A percentile compares a stretch with the other conserved stretches of the same genome.
Evolutionary conservation across 2,113 vertebrate genomes (phyloP).

Genomic region (Nesoenas mayeri): DNA sequence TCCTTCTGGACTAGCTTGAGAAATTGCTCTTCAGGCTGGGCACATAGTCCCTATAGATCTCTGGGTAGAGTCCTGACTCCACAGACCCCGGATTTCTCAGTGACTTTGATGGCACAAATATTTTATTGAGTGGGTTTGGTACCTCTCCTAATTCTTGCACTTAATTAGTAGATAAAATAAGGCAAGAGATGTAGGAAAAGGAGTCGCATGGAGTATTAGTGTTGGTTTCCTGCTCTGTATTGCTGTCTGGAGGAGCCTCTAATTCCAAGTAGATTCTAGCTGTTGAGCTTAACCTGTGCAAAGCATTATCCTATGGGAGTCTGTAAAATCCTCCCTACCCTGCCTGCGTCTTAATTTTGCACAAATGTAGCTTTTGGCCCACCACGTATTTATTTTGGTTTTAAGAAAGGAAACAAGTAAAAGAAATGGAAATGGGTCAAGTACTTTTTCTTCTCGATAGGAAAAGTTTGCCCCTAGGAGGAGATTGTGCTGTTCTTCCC

Average conservation of each 20-base stretch:
- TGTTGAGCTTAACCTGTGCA: neutral
- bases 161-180: neutral
- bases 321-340: neutral
- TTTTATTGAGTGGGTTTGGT: neutral
- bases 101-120: neutral
- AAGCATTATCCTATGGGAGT: neutral
- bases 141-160: neutral
- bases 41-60: neutral
- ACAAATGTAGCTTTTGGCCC: neutral
- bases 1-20: neutral
- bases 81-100: neutral
- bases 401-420: neutral
- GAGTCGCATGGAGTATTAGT: rapidly evolving
- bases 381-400: neutral
- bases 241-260: neutral
- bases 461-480: neutral
- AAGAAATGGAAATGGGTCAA: neutral
- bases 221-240: neutral
- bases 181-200: neutral
- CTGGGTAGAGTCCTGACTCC: neutral
- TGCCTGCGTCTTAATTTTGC: neutral
- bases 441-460: neutral
- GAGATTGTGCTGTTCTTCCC: neutral
- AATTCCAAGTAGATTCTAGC: neutral
- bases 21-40: neutral